These are phyloP conservation scores for Pseudolycoriella hygida DNA, from an alignment of 2,888 invertebrate species.

Conservation along the genomic window DNA sequence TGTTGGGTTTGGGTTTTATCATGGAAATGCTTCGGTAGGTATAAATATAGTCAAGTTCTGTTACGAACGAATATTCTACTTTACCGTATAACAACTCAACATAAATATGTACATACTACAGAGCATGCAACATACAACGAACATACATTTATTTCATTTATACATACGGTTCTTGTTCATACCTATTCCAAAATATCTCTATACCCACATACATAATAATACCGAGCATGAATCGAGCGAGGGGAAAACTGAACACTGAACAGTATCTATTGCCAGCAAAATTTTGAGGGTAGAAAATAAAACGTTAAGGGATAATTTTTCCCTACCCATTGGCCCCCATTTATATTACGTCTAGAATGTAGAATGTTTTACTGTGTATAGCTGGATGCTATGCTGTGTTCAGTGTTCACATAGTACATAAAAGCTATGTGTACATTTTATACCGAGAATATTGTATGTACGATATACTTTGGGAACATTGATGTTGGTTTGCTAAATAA, in stretches of 20 bases:
- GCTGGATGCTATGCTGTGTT: not conserved
- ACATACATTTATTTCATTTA: too few relatives aligned
- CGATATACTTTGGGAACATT: not conserved
- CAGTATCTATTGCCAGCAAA: constrained; percentile 1
- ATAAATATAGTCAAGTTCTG: too few relatives aligned
- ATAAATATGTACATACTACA: too few relatives aligned
- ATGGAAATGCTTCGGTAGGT: too few relatives aligned
- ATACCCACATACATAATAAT: not conserved
- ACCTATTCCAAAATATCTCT: not conserved
- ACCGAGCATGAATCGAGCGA: not conserved
- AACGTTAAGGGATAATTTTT: constrained; percentile 3
- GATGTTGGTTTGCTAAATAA: not conserved
- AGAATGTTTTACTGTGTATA: not conserved
- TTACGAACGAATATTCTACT: too few relatives aligned
- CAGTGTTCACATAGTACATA: not conserved
- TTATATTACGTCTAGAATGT: not conserved
- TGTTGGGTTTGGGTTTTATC: not conserved
- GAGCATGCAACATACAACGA: too few relatives aligned
- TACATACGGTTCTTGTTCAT: too few relatives aligned
- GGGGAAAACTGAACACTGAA: not conserved
- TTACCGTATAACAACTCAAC: too few relatives aligned
- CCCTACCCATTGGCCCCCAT: constrained; percentile 1
- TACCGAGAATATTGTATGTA: not conserved
- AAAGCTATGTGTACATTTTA: not conserved
- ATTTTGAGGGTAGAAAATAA: constrained; percentile 1